Conservation (phyloP, 2,888 invertebrate genomes). For the Eustalomyia histrio region DNA sequence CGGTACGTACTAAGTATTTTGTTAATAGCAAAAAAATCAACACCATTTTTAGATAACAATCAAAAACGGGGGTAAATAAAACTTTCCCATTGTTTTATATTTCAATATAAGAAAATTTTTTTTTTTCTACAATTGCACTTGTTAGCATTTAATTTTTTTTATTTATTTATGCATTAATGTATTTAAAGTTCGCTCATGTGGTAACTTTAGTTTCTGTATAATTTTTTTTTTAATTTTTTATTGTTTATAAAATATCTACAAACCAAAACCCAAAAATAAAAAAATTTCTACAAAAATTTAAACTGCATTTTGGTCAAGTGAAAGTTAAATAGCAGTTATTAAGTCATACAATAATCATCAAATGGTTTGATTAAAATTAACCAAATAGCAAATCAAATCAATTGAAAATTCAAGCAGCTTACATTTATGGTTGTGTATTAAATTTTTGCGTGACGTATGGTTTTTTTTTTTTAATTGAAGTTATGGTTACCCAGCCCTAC, state of each 20-base stretch:
- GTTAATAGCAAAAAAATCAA: neutral
- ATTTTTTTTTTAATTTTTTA: constrained; percentile 1
- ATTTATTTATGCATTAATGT: neutral
- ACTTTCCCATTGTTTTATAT: neutral
- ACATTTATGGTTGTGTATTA: constrained; percentile 13
- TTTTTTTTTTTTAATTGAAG: neutral
- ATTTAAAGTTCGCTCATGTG: neutral
- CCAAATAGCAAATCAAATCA: constrained; percentile 26
- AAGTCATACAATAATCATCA: constrained; percentile 43
- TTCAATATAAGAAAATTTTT: neutral
- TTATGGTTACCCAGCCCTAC: constrained; percentile 27
- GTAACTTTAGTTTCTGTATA: neutral
- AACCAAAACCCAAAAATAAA: neutral
- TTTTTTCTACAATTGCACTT: neutral
- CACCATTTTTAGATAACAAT: neutral
- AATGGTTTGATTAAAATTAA: constrained; percentile 29
- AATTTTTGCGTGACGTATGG: constrained; percentile 37
- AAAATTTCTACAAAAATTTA: neutral
- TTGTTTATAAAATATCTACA: neutral
- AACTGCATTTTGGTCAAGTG: constrained; percentile 52
- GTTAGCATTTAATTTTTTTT: neutral
- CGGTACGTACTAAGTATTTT: constrained; percentile 68
- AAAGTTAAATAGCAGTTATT: constrained; percentile 54
- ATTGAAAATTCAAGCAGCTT: constrained; percentile 46
- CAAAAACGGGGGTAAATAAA: neutral